Evolutionary conservation across 2,113 vertebrate species (phyloP), one percentile per base, ranked within the genome.

Genomic region (Pongo abelii): DNA sequence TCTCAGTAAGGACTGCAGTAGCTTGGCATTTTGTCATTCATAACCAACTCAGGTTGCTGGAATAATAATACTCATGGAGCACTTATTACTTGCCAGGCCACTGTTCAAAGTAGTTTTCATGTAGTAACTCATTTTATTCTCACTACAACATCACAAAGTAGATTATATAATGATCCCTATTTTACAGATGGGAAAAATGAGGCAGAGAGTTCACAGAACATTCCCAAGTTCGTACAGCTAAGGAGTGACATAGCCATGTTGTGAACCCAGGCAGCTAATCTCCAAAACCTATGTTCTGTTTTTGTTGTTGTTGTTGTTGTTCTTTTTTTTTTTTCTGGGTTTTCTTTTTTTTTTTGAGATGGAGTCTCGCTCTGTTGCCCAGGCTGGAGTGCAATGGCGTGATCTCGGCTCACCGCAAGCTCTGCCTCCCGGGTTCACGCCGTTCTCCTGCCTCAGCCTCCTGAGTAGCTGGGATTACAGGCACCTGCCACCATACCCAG

Each of bases 131-230:
- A 0, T 61, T 57, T 72, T 91, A 78, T 79, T 88, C 27, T 70
- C 30, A 74, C 7, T 30, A 67, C 10, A 72, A 2, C 46, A 72
- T 25, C 50, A 83, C 5, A 14, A 38, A 18, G 13, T 7, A 48
- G 48, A 75, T 78, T 67, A 23, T n/a, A 78, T n/a, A 32, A 64
- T 72, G 11, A 74, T 64, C 18, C 27, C 8, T n/a, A 61, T 32
- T 86, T 86, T 81, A 48, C 23, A 86, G 12, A 77, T 77, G 67
- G 69, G 55, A 38, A 85, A 46, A 75, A 80, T 40, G 22, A 89
- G 4, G 8, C 17, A 67, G 25, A 75, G 14, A 30, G 1, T 7
- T 30, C 8, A 52, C 10, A 72, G 43, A n/a, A 70, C 35, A n/a
- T 74, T 83, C 23, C 30, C 25, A 50, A 89, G 17, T 13, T 38